Evolutionary conservation across 2,797 vertebrate species (phyloP).

Genomic region (Erpetoichthys calabaricus): DNA sequence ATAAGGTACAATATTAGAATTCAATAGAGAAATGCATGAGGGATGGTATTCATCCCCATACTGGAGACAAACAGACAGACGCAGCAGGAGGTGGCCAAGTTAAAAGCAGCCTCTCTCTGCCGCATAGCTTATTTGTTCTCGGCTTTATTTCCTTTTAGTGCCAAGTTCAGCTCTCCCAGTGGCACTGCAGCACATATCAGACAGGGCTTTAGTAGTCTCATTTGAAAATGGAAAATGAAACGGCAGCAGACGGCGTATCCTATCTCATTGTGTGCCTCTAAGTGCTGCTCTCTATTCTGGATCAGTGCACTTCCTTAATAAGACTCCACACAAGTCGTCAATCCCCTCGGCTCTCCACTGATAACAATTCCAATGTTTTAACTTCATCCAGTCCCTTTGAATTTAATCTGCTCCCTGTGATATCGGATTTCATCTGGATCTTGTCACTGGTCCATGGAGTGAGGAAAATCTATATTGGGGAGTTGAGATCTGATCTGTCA

Average conservation of each 20-base stretch:
- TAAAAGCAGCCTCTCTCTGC: too few species aligned
- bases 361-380: conserved; percentile 5
- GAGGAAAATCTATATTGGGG: conserved; percentile 5
- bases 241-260: neutral
- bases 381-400: conserved; percentile 5
- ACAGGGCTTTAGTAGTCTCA: neutral
- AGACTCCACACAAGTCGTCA: conserved; percentile 3
- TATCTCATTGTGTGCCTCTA: neutral
- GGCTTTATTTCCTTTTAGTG: neutral
- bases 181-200: neutral
- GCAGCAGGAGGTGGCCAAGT: too few species aligned
- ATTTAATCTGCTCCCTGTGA: conserved; percentile 2
- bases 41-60: too few species aligned
- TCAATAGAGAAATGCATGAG: too few species aligned
- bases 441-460: neutral
- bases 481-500: conserved; percentile 1
- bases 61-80: too few species aligned
- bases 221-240: conserved; percentile 6
- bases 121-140: neutral
- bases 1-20: too few species aligned
- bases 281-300: conserved; percentile 6
- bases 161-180: neutral
- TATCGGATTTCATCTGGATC: conserved; percentile 5
- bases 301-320: conserved; percentile 5
- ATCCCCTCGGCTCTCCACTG: conserved; percentile 1